These are phyloP conservation scores for Uria aalge DNA, from an alignment of 2,113 vertebrate genomes.

Conservation along the genomic window DNA sequence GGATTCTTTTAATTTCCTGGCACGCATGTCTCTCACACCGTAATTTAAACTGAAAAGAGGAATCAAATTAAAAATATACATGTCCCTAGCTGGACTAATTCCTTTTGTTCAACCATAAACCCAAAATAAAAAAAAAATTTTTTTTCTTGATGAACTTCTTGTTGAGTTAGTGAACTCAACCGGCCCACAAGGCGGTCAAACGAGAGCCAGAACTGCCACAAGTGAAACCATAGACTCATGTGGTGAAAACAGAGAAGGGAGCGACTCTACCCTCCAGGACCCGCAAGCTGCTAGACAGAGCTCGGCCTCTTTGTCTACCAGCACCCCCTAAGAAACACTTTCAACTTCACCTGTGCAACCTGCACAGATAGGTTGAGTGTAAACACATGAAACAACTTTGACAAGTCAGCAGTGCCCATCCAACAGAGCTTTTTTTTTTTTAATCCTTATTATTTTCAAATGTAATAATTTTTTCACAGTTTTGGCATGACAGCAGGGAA, in stretches of 20 bases:
- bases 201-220: background rate
- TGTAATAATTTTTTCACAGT: background rate
- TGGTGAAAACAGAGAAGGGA: background rate
- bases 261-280: accelerated
- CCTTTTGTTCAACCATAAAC: background rate
- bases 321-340: background rate
- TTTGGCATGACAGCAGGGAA: background rate
- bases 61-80: background rate
- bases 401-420: background rate
- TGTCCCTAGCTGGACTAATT: background rate
- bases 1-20: background rate
- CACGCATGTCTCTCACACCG: background rate
- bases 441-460: background rate
- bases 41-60: background rate
- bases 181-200: background rate
- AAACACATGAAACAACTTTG: background rate
- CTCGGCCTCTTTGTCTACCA: background rate
- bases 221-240: background rate
- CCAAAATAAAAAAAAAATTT: background rate
- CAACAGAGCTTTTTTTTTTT: background rate
- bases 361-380: background rate
- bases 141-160: background rate
- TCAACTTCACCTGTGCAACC: background rate
- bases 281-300: background rate
- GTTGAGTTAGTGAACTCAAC: background rate